phyloP scores from a whole-genome alignment of 2,888 invertebrate genomes.

The Cyrtodaria siliqua region DNA sequence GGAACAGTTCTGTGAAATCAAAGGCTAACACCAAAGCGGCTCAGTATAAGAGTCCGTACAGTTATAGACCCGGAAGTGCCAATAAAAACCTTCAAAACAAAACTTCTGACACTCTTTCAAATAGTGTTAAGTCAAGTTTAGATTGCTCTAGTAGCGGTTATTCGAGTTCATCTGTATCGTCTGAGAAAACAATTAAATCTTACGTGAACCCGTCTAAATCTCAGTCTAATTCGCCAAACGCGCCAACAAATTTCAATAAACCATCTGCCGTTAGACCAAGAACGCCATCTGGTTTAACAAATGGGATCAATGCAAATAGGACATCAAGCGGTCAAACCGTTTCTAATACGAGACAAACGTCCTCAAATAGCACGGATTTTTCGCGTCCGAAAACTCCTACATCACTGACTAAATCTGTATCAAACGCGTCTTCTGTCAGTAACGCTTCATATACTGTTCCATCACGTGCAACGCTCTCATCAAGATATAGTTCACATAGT shows the following conservation, averaged over 20 bases:
- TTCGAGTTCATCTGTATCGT: conserved; percentile 37
- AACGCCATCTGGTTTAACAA: conserved; percentile 30
- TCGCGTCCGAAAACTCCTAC: conserved; percentile 43
- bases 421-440: conserved; percentile 45
- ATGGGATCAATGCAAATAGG: background rate
- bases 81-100: conserved; percentile 29
- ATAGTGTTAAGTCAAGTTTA: conserved; percentile 2
- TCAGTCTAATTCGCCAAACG: too few relatives aligned
- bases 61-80: conserved; percentile 36
- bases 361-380: background rate
- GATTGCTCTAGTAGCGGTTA: conserved; percentile 52
- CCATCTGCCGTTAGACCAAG: conserved; percentile 27
- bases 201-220: too few relatives aligned
- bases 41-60: conserved; percentile 46
- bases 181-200: conserved; percentile 25
- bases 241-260: background rate
- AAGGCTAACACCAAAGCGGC: conserved; percentile 25
- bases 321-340: too few relatives aligned
- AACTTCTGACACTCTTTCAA: background rate
- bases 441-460: conserved; percentile 24
- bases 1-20: conserved; percentile 28
- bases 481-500: conserved; percentile 58
- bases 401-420: conserved; percentile 48
- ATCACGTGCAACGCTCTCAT: conserved; percentile 23
- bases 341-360: too few relatives aligned